A percentile compares a stretch with the other conserved stretches of the same genome.
These are phyloP conservation scores for Orius laevigatus DNA, from an alignment of 1,140 invertebrate species.

Conservation along the genomic window DNA sequence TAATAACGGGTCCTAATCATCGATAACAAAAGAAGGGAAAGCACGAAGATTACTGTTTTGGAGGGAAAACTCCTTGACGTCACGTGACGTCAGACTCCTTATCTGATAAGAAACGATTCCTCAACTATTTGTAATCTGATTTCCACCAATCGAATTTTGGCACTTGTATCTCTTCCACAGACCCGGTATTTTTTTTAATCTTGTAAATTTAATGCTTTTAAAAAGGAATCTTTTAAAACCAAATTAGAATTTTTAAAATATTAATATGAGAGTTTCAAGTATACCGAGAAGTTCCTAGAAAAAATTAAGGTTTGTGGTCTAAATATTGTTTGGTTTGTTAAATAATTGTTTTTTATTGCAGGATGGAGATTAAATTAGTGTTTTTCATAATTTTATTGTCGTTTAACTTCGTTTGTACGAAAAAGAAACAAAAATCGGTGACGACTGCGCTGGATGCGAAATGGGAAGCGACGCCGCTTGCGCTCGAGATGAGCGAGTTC, in stretches of 20 bases:
- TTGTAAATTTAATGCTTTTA: neutral
- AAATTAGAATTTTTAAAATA: no score
- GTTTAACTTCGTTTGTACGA: neutral
- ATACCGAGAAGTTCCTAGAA: no score
- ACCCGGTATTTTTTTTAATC: neutral
- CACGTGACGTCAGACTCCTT: no score
- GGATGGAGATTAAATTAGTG: neutral
- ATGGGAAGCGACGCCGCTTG: slow-evolving; percentile 80
- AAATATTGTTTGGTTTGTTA: neutral
- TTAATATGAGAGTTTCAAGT: no score
- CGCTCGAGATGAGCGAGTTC: slow-evolving; percentile 79
- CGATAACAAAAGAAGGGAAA: no score
- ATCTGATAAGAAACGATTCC: no score
- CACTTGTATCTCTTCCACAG: slow-evolving; percentile 7
- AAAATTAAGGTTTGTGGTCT: no score
- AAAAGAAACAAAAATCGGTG: slow-evolving; percentile 58
- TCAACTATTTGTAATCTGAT: neutral
- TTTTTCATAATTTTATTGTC: neutral
- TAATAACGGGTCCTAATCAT: no score
- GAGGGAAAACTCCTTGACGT: no score
- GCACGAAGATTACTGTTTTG: no score
- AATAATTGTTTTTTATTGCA: neutral
- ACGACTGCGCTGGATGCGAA: slow-evolving; percentile 79
- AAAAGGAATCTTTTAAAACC: no score
- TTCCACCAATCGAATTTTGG: slow-evolving; percentile 4